Percentiles rank a stretch among this genome's conserved stretches.
phyloP scores from a whole-genome alignment of 2,888 invertebrate species.

The Bombylius discolor region DNA sequence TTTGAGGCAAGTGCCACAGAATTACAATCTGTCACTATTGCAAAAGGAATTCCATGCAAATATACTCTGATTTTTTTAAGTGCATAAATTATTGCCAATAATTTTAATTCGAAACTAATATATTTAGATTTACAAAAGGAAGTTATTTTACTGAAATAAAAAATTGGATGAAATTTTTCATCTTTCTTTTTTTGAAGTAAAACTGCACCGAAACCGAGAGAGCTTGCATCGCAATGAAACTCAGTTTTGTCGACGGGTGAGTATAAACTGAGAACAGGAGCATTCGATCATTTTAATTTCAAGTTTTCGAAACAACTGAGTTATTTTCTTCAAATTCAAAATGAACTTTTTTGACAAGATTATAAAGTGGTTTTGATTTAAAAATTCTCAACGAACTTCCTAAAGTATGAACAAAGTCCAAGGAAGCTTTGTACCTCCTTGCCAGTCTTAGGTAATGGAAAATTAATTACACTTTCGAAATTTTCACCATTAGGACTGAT shows the following conservation, averaged over 20 bases:
- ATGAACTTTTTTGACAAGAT: neutral
- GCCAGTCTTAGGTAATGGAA: neutral
- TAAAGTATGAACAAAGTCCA: neutral
- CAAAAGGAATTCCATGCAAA: too few relatives aligned
- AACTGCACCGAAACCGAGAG: neutral
- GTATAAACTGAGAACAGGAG: neutral
- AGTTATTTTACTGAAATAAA: conserved; percentile 21
- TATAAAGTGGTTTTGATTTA: neutral
- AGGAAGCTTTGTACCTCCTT: neutral
- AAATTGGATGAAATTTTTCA: conserved; percentile 15
- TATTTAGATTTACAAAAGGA: conserved; percentile 17
- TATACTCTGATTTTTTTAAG: conserved; percentile 17
- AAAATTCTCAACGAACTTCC: neutral
- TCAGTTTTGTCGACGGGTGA: neutral
- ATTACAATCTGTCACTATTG: too few relatives aligned
- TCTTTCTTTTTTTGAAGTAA: too few relatives aligned
- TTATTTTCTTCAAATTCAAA: neutral
- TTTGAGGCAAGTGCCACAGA: too few relatives aligned
- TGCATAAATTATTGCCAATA: conserved; percentile 18
- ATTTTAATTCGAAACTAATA: conserved; percentile 23
- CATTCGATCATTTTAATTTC: neutral
- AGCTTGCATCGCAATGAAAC: neutral
- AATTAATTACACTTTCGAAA: neutral
- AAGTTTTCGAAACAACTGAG: neutral
- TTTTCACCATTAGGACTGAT: neutral